Evolutionary conservation across 2,797 vertebrate species (phyloP).

Genomic region (Trachops cirrhosus): DNA sequence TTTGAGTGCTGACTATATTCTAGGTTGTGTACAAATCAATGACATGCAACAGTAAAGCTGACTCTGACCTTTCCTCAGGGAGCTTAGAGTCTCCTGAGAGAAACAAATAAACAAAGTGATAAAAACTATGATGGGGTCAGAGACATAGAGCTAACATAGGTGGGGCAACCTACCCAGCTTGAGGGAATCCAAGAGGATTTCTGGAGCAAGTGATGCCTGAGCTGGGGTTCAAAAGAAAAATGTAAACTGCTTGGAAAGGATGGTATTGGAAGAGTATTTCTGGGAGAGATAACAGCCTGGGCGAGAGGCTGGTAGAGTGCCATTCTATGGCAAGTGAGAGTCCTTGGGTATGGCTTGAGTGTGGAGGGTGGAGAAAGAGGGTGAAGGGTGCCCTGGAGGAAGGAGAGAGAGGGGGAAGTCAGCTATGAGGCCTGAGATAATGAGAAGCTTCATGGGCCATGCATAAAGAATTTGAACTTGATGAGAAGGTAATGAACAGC

Average conservation of each 20-base stretch:
- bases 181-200: background rate
- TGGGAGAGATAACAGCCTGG: background rate
- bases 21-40: background rate
- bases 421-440: background rate
- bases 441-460: accelerated
- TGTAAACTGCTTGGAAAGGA: background rate
- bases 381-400: background rate
- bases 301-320: background rate
- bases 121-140: background rate
- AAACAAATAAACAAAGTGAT: background rate
- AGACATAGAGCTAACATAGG: background rate
- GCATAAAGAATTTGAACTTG: background rate
- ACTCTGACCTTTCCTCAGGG: background rate
- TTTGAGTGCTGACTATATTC: background rate
- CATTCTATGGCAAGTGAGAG: background rate
- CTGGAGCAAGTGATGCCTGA: background rate
- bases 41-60: background rate
- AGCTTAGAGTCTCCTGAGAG: background rate
- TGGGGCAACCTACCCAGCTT: background rate
- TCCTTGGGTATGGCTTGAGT: background rate
- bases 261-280: background rate
- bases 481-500: background rate
- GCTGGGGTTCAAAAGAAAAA: background rate
- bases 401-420: background rate
- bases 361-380: too few relatives aligned